Conservation (phyloP, 1,140 invertebrate genomes). For the Cyclina sinensis region DNA sequence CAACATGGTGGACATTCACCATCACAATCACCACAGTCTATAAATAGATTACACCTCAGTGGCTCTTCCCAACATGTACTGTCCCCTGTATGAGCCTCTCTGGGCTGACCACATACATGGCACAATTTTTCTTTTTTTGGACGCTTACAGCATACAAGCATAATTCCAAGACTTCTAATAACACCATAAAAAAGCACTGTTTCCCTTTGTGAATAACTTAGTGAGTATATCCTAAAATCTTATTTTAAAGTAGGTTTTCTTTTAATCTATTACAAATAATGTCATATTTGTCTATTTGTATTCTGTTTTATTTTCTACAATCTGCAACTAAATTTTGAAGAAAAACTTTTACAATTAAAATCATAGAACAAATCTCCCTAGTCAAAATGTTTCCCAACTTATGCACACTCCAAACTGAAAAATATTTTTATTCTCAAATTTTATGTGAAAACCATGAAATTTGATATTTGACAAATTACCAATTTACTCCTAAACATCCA, state of each 20-base stretch:
- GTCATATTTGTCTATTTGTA: too few relatives aligned
- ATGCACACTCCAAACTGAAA: neutral
- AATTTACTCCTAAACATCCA: constrained; percentile 20
- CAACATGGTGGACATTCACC: constrained; percentile 44
- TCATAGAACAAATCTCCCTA: too few relatives aligned
- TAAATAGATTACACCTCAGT: constrained; percentile 9
- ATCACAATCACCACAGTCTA: constrained; percentile 49
- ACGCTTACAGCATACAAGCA: constrained; percentile 22
- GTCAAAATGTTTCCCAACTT: too few relatives aligned
- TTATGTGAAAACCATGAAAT: neutral
- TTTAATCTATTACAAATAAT: too few relatives aligned
- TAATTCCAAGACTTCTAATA: too few relatives aligned
- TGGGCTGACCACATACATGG: neutral
- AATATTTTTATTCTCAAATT: neutral
- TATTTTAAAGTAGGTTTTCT: too few relatives aligned
- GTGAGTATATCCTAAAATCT: too few relatives aligned
- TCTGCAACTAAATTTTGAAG: too few relatives aligned
- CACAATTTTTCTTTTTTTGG: constrained; percentile 15
- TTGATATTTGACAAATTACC: constrained; percentile 35
- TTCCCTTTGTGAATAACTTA: too few relatives aligned
- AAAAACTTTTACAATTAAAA: too few relatives aligned
- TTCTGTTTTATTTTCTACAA: too few relatives aligned
- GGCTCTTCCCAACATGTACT: neutral
- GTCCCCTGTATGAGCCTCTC: neutral
- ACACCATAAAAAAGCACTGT: too few relatives aligned